Base-by-base conservation (phyloP, 2,113 vertebrate genomes). In the Amphilophus citrinellus region DNA sequence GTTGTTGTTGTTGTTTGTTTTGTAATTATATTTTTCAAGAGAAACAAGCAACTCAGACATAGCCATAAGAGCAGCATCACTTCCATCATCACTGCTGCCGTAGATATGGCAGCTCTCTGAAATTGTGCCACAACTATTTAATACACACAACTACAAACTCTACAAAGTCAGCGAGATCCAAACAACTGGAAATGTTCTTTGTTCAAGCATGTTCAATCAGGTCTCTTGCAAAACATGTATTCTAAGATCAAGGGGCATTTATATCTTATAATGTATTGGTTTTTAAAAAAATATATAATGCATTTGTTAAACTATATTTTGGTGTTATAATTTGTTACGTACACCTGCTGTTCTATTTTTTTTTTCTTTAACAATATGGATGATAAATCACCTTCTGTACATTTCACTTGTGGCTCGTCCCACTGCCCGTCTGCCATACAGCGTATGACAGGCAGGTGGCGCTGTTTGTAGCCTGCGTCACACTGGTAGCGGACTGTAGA, bases 401-500 rank as follows among this genome's bases (percentile, higher is more conserved):
- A 99, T 95, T 98, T 96, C 96, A 99, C 97, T 91, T 95, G 96
- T 0, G 98, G 98, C 81, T 97, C 87, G 87, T 98, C 97, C 98
- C 98, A 99, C 73, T 97, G 96, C 61, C 98, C 98, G 0, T 93
- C 95, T 84, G 97, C 94, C 95, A 96, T 95, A 91, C 98, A 99
- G 77, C 95, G 97, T 61, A 99, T 95, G 1, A 97, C 97, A 89
- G 98, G 96, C 86, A 97, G 93, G 2, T 99, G 98, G 86, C 98
- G 98, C 86, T 97, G 98, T 91, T 96, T 91, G 85, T 95, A 98
- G 85, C 97, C 98, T 3, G 94, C 87, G 0, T 96, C 84, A 86
- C 98, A 99, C 92, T 98, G 97, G 94, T 99, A 99, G 83, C 98
- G 97, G 79, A 98, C 96, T 86, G 97, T 66, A 10, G 97, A 96